These are phyloP conservation scores for Ceratosolen solmsi DNA, from an alignment of 1,140 invertebrate genomes.

Conservation along the genomic window DNA sequence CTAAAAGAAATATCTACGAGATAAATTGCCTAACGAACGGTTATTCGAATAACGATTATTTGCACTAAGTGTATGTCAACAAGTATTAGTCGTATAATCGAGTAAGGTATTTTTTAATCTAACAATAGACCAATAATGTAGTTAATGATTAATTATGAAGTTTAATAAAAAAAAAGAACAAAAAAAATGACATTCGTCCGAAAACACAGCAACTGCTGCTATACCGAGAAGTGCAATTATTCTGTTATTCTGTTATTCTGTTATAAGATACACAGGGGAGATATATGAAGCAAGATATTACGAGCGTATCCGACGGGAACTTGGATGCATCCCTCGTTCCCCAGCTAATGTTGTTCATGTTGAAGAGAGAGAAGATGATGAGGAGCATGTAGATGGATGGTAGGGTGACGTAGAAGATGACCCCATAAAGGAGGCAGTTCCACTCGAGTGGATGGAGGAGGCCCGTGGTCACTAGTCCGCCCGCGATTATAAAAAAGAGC, in stretches of 20 bases:
- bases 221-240: too few relatives aligned
- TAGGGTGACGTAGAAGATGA: conserved; percentile 93
- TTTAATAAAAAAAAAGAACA: too few relatives aligned
- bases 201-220: too few relatives aligned
- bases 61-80: neutral
- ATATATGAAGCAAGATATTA: neutral
- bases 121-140: neutral
- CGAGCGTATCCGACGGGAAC: neutral
- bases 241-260: too few relatives aligned
- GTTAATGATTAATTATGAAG: too few relatives aligned
- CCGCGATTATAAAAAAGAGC: conserved; percentile 82
- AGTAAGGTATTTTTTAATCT: neutral
- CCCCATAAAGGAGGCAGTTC: conserved; percentile 82
- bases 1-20: neutral
- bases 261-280: neutral
- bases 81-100: too few relatives aligned
- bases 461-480: conserved; percentile 81
- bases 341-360: conserved; percentile 93
- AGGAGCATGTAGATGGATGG: conserved; percentile 95
- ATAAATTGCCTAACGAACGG: neutral
- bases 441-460: conserved; percentile 90
- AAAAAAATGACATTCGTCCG: too few relatives aligned
- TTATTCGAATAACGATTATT: neutral
- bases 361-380: conserved; percentile 92
- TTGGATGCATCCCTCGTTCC: too few relatives aligned